Evolutionary conservation across 2,113 vertebrate species (phyloP).

Genomic region (Mustela nigripes): DNA sequence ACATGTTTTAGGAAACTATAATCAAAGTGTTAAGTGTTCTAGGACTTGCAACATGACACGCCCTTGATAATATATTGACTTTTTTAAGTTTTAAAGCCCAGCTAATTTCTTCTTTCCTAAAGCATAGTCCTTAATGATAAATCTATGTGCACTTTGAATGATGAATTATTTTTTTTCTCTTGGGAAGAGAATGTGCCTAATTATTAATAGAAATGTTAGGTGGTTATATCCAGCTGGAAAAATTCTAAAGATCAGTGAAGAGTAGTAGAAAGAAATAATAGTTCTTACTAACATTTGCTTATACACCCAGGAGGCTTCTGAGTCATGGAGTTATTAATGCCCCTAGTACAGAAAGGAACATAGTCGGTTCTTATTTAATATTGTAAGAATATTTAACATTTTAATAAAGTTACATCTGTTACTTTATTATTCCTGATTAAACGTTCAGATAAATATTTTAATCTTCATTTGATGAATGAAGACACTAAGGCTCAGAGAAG

Average conservation of each 20-base stretch:
- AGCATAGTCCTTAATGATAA: not conserved
- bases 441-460: constrained; percentile 3
- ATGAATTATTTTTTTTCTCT: constrained; percentile 2
- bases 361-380: not conserved
- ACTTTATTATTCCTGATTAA: not conserved
- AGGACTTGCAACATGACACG: not conserved
- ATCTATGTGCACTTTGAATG: not conserved
- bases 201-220: constrained; percentile 52
- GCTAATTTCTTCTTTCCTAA: not conserved
- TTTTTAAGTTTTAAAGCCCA: constrained; percentile 14
- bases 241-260: constrained; percentile 5
- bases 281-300: not conserved
- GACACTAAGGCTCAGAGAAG: constrained; percentile 17
- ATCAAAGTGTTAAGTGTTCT: not conserved
- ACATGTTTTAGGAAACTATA: not conserved
- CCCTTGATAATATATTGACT: not conserved
- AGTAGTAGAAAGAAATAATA: not conserved
- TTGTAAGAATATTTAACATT: not conserved
- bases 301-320: not conserved
- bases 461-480: constrained; percentile 1
- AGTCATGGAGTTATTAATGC: not conserved
- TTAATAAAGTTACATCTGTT: not conserved
- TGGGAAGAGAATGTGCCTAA: not conserved
- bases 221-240: not conserved
- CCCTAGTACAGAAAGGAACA: not conserved